Conservation (phyloP, 2,797 vertebrate species). For the Falco novaeseelandiae region DNA sequence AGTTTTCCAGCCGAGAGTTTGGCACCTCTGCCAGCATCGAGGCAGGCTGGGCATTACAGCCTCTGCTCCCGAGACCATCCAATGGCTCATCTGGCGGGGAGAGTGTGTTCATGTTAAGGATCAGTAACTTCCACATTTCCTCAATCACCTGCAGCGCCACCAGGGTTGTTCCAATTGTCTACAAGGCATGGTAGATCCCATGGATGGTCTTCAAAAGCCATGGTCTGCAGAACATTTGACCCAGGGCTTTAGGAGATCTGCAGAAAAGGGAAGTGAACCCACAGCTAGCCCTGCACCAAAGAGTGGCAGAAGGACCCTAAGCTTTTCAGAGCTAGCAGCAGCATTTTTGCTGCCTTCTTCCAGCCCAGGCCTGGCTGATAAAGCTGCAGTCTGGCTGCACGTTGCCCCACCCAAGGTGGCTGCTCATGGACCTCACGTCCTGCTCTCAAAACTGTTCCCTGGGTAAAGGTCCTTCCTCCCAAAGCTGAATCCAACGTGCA, state of each 20-base stretch:
- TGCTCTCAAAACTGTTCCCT: neutral
- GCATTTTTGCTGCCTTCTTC: neutral
- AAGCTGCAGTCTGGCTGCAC: neutral
- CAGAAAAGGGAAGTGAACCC: neutral
- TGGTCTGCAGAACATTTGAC: neutral
- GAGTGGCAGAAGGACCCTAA: neutral
- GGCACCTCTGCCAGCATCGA: neutral
- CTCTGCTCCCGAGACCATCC: neutral
- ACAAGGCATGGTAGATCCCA: neutral
- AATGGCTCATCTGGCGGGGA: accelerated
- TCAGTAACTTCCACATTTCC: neutral
- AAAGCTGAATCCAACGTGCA: neutral
- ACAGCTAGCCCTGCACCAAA: neutral
- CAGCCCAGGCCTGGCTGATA: neutral
- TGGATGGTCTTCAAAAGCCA: neutral
- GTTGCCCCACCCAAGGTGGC: neutral
- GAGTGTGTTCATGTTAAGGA: neutral
- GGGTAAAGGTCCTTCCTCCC: neutral
- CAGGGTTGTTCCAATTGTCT: accelerated
- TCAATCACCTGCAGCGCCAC: neutral
- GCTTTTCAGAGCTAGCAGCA: neutral
- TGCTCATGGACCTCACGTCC: neutral
- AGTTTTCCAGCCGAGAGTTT: accelerated
- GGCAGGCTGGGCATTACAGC: neutral
- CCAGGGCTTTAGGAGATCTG: neutral